A percentile compares a stretch with the other conserved stretches of the same genome.
phyloP scores from a whole-genome alignment of 2,888 invertebrate species.

The Panzeria rudis region DNA sequence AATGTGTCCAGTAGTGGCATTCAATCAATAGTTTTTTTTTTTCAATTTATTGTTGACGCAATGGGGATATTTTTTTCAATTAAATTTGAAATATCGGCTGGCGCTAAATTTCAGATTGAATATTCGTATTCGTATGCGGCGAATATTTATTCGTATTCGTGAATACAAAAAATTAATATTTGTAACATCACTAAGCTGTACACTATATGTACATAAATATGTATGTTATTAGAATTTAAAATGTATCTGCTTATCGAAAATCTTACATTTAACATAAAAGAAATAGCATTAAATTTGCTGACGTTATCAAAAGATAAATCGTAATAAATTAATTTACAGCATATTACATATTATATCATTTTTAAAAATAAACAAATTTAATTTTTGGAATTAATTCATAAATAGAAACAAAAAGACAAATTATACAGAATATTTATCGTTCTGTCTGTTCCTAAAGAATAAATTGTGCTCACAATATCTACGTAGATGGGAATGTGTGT shows the following conservation, averaged over 20 bases:
- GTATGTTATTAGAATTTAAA: no score
- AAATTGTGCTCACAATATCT: not conserved
- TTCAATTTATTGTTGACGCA: no score
- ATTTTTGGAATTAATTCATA: constrained; percentile 16
- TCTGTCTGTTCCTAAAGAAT: not conserved
- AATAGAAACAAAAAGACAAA: not conserved
- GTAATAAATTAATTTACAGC: constrained; percentile 27
- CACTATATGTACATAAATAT: not conserved
- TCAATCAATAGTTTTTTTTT: no score
- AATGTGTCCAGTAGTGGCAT: no score
- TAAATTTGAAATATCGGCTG: no score
- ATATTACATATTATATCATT: constrained; percentile 16
- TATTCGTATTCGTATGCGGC: no score
- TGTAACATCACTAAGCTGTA: no score
- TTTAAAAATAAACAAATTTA: constrained; percentile 19
- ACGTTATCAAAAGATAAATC: not conserved
- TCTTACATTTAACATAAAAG: not conserved
- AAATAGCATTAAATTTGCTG: not conserved
- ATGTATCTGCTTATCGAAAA: not conserved
- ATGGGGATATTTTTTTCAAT: no score
- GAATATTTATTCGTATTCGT: no score
- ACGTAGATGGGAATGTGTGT: not conserved
- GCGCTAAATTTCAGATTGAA: no score
- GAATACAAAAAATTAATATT: no score
- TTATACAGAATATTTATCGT: not conserved